A percentile compares a stretch with the other conserved stretches of the same genome.
Evolutionary conservation across 1,140 invertebrate genomes (phyloP).

Genomic region (Drosophila bifasciata): DNA sequence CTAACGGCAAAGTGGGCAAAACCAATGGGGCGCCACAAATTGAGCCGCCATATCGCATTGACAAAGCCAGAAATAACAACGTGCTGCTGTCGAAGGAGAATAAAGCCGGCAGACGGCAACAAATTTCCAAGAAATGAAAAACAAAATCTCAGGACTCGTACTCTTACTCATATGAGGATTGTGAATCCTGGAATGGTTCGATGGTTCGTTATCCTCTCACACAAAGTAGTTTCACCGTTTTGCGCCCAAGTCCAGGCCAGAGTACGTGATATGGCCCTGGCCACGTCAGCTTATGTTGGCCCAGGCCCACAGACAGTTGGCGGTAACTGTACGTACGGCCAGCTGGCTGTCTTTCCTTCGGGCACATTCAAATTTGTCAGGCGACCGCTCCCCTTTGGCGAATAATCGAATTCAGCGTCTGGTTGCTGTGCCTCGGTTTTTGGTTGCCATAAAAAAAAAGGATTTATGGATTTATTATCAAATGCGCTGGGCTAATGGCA

Average conservation of each 20-base stretch:
- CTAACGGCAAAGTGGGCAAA: slow-evolving; percentile 27
- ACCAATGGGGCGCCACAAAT: slow-evolving; percentile 65
- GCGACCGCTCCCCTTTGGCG: slow-evolving; percentile 57
- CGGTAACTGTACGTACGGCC: slow-evolving; percentile 14
- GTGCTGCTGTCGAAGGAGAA: no score
- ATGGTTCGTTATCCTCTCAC: slow-evolving; percentile 20
- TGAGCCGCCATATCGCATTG: slow-evolving; percentile 56
- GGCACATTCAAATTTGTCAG: slow-evolving; percentile 76
- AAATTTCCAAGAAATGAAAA: slow-evolving; percentile 48
- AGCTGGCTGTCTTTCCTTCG: slow-evolving; percentile 46
- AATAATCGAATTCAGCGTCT: slow-evolving; percentile 74
- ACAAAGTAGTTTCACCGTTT: slow-evolving; percentile 48
- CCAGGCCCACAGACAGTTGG: slow-evolving; percentile 3
- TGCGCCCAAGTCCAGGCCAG: slow-evolving; percentile 16
- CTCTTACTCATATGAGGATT: slow-evolving; percentile 1
- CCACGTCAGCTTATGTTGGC: slow-evolving; percentile 58
- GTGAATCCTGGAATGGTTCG: background rate
- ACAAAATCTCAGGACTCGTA: slow-evolving; percentile 38
- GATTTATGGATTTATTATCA: slow-evolving; percentile 81
- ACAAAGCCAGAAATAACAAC: slow-evolving; percentile 37
- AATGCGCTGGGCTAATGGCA: slow-evolving; percentile 57
- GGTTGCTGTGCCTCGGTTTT: slow-evolving; percentile 60
- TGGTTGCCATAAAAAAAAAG: slow-evolving; percentile 74
- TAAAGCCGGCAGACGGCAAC: slow-evolving; percentile 15
- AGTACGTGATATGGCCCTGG: slow-evolving; percentile 49